Conservation (phyloP, 2,113 vertebrate species). For the Sinocyclocheilus anophthalmus region DNA sequence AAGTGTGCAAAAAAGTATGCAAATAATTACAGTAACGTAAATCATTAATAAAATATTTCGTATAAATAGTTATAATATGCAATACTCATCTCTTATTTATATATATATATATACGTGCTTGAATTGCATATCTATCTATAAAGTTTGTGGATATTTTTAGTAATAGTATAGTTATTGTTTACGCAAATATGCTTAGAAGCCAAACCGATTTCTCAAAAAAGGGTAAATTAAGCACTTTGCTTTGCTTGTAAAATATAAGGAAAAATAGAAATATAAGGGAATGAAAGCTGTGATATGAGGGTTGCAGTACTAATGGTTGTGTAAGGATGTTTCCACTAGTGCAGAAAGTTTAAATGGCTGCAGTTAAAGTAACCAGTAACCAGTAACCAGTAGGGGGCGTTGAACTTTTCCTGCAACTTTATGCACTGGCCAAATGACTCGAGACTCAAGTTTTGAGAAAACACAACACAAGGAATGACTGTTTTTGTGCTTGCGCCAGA, state of each 20-base stretch:
- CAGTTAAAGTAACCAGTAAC: neutral
- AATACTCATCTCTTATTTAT: neutral
- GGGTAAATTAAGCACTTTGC: neutral
- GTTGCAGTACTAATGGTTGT: no score
- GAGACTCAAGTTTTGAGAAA: neutral
- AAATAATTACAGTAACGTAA: neutral
- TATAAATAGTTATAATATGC: neutral
- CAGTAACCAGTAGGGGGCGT: slow-evolving; percentile 4
- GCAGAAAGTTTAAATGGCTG: neutral
- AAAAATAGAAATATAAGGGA: neutral
- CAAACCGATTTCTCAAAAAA: neutral
- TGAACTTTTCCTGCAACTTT: neutral
- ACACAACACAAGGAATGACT: neutral
- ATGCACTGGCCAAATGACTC: neutral
- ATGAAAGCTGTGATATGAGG: neutral
- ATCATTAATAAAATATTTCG: neutral
- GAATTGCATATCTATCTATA: neutral
- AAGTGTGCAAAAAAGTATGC: neutral
- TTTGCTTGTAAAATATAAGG: no score
- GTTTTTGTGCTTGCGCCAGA: neutral
- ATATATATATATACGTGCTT: neutral
- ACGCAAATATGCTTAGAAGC: neutral
- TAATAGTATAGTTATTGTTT: neutral
- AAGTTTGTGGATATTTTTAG: neutral
- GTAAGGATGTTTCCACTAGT: neutral